phyloP scores from a whole-genome alignment of 2,797 vertebrate species.

The Peromyscus eremicus region DNA sequence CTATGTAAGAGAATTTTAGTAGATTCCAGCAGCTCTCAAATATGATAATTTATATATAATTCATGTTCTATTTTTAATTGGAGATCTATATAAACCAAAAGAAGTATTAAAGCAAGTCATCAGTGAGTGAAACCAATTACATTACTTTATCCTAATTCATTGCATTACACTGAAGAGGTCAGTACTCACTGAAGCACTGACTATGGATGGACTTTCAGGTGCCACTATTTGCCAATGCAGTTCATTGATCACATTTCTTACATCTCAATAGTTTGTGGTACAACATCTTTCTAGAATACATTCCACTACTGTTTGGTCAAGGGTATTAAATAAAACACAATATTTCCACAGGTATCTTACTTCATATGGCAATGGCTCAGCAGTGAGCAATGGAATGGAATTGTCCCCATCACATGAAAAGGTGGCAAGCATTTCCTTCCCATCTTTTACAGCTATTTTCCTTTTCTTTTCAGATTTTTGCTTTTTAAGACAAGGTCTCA shows the following conservation, averaged over 20 bases:
- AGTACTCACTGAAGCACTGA: background rate
- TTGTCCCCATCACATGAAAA: background rate
- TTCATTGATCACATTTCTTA: background rate
- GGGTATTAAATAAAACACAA: background rate
- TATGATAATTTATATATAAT: slow-evolving; percentile 34
- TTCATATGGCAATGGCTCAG: background rate
- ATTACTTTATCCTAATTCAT: background rate
- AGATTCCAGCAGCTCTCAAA: background rate
- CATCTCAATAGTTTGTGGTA: background rate
- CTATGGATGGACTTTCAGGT: background rate
- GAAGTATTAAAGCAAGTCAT: slow-evolving; percentile 58
- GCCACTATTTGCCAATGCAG: background rate
- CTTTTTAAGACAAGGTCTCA: background rate
- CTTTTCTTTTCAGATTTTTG: background rate
- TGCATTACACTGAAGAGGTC: background rate
- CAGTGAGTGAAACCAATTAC: slow-evolving; percentile 44
- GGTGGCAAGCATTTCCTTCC: background rate
- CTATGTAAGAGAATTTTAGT: background rate
- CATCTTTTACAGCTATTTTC: background rate
- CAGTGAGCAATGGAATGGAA: background rate
- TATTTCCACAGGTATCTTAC: background rate
- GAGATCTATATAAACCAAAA: slow-evolving; percentile 11
- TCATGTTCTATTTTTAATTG: slow-evolving; percentile 64
- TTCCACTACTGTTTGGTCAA: background rate
- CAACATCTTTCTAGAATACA: background rate